phyloP scores from a whole-genome alignment of 2,888 invertebrate genomes.

The Elysia crispata region DNA sequence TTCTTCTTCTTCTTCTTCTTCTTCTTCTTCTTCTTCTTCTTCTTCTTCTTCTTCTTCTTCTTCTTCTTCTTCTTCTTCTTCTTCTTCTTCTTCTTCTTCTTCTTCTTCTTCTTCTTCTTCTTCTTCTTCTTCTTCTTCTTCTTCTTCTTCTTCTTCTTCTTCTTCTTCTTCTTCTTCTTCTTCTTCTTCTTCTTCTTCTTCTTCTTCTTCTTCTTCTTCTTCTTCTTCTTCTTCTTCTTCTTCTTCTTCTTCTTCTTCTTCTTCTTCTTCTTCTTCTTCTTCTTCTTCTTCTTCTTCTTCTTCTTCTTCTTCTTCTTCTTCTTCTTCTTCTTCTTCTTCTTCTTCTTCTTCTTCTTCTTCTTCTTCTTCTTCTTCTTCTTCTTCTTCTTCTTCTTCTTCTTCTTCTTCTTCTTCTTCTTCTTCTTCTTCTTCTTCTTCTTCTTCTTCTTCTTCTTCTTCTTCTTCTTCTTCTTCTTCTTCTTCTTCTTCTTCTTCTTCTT shows the following conservation, averaged over 20 bases:
- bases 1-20: too few relatives aligned
- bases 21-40: too few relatives aligned
- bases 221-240: not conserved
- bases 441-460: not conserved
- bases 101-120: slow-evolving; percentile 12
- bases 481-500: not conserved
- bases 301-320: not conserved
- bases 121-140: not conserved
- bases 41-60: slow-evolving; percentile 4
- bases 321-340: not conserved
- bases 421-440: not conserved
- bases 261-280: not conserved
- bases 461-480: not conserved
- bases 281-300: not conserved
- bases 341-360: not conserved
- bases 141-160: not conserved
- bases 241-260: not conserved
- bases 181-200: not conserved
- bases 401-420: not conserved
- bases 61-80: slow-evolving; percentile 6
- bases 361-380: not conserved
- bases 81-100: slow-evolving; percentile 17
- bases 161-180: not conserved
- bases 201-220: not conserved
- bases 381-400: not conserved